Evolutionary conservation across 1,140 invertebrate genomes (phyloP).

Genomic region (Nasonia vitripennis): DNA sequence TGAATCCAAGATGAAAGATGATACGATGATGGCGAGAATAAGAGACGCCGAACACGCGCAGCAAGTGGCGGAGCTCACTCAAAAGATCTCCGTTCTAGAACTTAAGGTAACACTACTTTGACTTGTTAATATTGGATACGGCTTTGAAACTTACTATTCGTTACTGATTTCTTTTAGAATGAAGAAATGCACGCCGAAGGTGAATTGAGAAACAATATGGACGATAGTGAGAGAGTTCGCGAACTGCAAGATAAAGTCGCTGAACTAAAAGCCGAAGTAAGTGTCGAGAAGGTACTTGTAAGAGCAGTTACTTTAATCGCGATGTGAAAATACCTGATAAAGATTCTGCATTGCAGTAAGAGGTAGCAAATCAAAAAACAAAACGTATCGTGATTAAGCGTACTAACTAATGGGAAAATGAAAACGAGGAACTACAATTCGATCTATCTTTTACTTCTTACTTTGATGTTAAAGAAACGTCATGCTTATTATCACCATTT

Average conservation of each 20-base stretch:
- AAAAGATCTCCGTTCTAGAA: conserved; percentile 95
- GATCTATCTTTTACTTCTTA: conserved; percentile 39
- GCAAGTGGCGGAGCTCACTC: conserved; percentile 93
- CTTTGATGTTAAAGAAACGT: conserved; percentile 40
- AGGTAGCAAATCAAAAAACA: conserved; percentile 24
- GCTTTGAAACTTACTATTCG: background rate
- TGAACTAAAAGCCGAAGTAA: conserved; percentile 93
- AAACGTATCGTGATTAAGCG: background rate
- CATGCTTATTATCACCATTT: conserved; percentile 49
- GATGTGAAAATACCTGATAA: conserved; percentile 38
- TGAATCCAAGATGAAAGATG: conserved; percentile 94
- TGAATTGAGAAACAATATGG: conserved; percentile 86
- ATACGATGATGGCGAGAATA: conserved; percentile 95
- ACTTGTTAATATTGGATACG: background rate
- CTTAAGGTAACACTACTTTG: conserved; percentile 82
- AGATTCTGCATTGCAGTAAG: conserved; percentile 42
- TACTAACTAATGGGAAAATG: background rate
- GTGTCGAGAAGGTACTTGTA: conserved; percentile 53
- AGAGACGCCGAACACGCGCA: conserved; percentile 96
- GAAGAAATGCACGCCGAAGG: conserved; percentile 94
- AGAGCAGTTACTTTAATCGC: conserved; percentile 12
- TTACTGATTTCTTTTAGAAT: conserved; percentile 79
- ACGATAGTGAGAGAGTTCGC: conserved; percentile 88
- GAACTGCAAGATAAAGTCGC: conserved; percentile 93
- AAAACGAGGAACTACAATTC: conserved; percentile 25